Evolutionary conservation across 2,113 vertebrate genomes (phyloP), one percentile per base, ranked within the genome.

Genomic region (Austrofundulus limnaeus): DNA sequence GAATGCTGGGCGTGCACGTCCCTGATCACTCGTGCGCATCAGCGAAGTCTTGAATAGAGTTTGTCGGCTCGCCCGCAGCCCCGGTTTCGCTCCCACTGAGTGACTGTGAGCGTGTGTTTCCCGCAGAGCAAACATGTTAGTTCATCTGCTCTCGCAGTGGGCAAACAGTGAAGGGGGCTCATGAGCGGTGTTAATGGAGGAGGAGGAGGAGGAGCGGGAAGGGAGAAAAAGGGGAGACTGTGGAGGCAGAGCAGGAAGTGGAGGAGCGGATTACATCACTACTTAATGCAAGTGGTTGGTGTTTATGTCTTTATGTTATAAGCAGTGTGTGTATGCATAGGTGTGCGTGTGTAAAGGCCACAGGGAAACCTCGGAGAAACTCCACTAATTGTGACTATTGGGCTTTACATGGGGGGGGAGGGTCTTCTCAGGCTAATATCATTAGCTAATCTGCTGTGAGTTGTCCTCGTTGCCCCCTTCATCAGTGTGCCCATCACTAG

Each of bases 371-470:
- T 88, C 66, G 17, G 69, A 85, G 80, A 87, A 83, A 69, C 77
- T 83, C 60, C 71, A 75, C 89, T 93, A 92, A 93, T 92, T 93
- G 90, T 80, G 66, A 90, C 91, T 85, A 78, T 86, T 87, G 92
- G 89, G 92, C 78, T 89, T 92, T 90, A 87, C 83, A 70, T 79
- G 69, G 67, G 81, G n/a, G n/a, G n/a, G n/a, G n/a, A n/a, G n/a
- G 85, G 80, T 85, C 83, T 87, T 85, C 81, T 77, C 82, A 58
- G 83, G 84, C 78, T 91, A 89, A 90, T 91, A 92, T 89, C 90
- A 91, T 92, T 91, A 92, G 87, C 88, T 92, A 91, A 93, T 92
- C 85, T 92, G 89, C 89, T 92, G 87, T 83, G 81, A 87, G 78
- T 82, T 88, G 75, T 90, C 90, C 88, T 88, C 76, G 74, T 83